Evolutionary conservation across 2,113 vertebrate species (phyloP).

Genomic region (Craseonycteris thonglongyai): DNA sequence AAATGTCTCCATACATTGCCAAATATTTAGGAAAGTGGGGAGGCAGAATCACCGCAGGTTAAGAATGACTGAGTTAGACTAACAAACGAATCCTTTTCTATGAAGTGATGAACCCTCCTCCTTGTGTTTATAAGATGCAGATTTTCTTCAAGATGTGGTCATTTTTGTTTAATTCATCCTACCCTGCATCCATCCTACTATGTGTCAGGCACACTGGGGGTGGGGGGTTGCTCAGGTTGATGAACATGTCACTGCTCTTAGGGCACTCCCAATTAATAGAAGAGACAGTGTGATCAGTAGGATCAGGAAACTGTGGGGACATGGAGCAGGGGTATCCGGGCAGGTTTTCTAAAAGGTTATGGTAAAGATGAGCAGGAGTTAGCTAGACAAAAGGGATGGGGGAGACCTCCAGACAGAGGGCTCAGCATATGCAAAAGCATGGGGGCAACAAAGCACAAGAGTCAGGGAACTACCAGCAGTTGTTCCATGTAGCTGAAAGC

Average conservation of each 20-base stretch:
- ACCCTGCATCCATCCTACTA: background rate
- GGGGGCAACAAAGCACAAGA: background rate
- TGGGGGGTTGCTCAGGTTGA: background rate
- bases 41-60: background rate
- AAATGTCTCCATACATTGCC: constrained; percentile 2
- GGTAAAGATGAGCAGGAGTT: background rate
- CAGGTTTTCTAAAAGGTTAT: background rate
- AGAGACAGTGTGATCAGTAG: background rate
- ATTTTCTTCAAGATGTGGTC: background rate
- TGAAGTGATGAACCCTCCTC: background rate
- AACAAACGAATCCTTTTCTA: background rate
- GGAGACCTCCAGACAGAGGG: background rate
- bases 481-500: background rate
- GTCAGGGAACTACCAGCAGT: background rate
- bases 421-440: background rate
- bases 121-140: background rate
- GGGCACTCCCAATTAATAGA: background rate
- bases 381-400: background rate
- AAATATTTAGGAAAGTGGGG: background rate
- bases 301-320: background rate
- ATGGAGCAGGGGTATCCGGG: background rate
- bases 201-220: background rate
- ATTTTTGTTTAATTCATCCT: background rate
- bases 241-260: background rate
- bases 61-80: background rate